These are phyloP conservation scores for Bergia sp. DNA, from an alignment of 92 coral and sea anemone species.

Conservation along the genomic window DNA sequence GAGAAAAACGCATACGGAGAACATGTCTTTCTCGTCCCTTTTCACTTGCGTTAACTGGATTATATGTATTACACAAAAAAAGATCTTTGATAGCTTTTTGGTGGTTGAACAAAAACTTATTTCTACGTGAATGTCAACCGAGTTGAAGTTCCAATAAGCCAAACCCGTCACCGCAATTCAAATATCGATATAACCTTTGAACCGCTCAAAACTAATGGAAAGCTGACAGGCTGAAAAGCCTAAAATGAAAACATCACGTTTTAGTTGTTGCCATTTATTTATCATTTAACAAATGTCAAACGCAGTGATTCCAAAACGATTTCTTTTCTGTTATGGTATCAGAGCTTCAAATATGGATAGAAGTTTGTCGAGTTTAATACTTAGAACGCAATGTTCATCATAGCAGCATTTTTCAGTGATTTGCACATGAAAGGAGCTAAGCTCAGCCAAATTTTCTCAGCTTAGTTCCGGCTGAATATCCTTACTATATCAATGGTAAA, in stretches of 20 bases:
- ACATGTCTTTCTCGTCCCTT: neutral
- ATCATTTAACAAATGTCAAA: too few species aligned
- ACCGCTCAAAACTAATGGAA: constrained; percentile 16
- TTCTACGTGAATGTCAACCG: neutral
- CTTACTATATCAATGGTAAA: neutral
- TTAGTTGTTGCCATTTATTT: neutral
- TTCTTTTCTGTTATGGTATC: neutral
- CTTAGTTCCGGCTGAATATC: neutral
- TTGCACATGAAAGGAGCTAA: neutral
- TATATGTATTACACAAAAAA: neutral
- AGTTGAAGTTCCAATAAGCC: neutral
- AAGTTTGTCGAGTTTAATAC: neutral
- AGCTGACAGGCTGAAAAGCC: neutral
- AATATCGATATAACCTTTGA: constrained; percentile 31
- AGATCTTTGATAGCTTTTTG: neutral
- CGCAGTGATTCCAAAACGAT: too few species aligned
- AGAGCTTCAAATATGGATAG: neutral
- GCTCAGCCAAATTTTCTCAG: neutral
- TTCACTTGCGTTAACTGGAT: neutral
- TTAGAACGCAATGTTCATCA: neutral
- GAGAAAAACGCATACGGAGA: neutral
- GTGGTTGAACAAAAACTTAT: neutral
- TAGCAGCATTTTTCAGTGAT: neutral
- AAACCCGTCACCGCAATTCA: constrained; percentile 24
- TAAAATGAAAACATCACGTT: constrained; percentile 29